Base-by-base conservation (phyloP, 2,797 vertebrate genomes). In the Acipenser oxyrinchus region DNA sequence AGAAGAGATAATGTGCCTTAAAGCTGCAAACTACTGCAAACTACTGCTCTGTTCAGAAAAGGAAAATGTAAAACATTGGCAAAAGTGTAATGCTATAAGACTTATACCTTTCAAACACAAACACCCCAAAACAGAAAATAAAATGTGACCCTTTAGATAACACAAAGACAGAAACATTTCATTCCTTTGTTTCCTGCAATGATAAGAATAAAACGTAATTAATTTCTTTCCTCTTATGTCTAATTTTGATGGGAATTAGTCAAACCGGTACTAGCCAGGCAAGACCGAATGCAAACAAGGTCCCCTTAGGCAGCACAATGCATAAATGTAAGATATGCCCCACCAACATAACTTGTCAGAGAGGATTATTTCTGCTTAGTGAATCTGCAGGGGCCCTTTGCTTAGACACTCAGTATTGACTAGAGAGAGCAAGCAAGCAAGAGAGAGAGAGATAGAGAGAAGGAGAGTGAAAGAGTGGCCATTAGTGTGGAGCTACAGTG, bases 281-380 rank as follows among this genome's bases (percentile, higher is more conserved):
- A 83, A 68, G 69, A 81, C 77, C 76, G 81, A 84, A 87, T 63
- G 79, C 84, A 84, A 81, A 82, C 82, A 85, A 88, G 86, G 85
- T 78, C 84, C 84, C 83, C 83, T 82, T 85, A 89, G 93, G 92
- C 90, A 87, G 88, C 86, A 84, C 82, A 80, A 88, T 89, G 89
- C 91, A 93, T 93, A 93, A 91, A 91, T 86, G 83, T 89, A 92
- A 90, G 93, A 92, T 90, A 89, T 86, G 89, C 90, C 90, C 86
- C 89, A 91, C 92, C 91, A 94, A 90, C 92, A 91, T 89, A 92
- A 94, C 92, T 94, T 95, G 94, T 95, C 94, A 93, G 89, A 86
- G 89, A 92, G 90, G 93, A 94, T 97, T 95, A 95, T 93, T 94
- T 93, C 94, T 94, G 91, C 92, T 81, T 87, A 91, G 89, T 92